Percentiles rank a stretch among this genome's conserved stretches.
Evolutionary conservation across 2,888 invertebrate species (phyloP).

Genomic region (Nebria brevicollis): DNA sequence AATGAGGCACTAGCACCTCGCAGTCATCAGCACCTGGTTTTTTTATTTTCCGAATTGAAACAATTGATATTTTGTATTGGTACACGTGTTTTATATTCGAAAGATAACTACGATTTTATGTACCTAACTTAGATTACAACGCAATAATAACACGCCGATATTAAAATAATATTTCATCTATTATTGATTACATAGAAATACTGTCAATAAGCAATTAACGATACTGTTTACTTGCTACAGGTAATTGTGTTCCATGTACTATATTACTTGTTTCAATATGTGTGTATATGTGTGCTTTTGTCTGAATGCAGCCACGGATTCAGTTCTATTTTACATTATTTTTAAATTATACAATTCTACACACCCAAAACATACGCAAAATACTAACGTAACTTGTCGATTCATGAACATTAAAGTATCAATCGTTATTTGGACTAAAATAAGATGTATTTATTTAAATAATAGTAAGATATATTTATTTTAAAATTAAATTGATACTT

Average conservation of each 20-base stretch:
- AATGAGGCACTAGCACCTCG: neutral
- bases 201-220: conserved; percentile 45
- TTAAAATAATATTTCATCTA: conserved; percentile 46
- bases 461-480: too few relatives aligned
- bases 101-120: conserved; percentile 38
- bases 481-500: neutral
- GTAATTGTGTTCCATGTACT: conserved; percentile 34
- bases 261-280: conserved; percentile 2
- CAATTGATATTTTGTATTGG: conserved; percentile 28
- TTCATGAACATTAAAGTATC: too few relatives aligned
- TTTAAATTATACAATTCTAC: too few relatives aligned
- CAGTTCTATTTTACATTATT: neutral
- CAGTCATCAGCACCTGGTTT: conserved; percentile 40
- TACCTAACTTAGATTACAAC: conserved; percentile 39
- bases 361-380: neutral
- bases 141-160: conserved; percentile 38
- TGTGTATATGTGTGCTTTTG: neutral
- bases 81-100: conserved; percentile 34
- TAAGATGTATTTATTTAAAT: too few relatives aligned
- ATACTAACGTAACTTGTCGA: too few relatives aligned
- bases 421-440: too few relatives aligned
- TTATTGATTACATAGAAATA: conserved; percentile 45
- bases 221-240: conserved; percentile 29
- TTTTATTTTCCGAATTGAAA: conserved; percentile 21
- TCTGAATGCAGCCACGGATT: neutral